These are phyloP conservation scores for Larimichthys crocea DNA, from an alignment of 2,113 vertebrate species.

Conservation along the genomic window DNA sequence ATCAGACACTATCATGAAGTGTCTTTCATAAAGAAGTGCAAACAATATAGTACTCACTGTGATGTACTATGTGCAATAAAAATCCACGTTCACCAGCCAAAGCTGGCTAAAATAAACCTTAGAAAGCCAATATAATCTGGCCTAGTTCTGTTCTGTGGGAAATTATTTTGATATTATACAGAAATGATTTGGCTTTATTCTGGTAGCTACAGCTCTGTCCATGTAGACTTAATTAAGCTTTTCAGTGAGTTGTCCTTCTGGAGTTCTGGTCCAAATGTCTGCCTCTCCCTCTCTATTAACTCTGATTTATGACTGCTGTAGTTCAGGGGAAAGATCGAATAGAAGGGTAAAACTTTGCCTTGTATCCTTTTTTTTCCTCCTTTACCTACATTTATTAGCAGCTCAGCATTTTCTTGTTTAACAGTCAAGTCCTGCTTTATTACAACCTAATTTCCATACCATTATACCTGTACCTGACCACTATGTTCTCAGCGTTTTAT, in stretches of 20 bases:
- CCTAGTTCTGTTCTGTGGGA: slow-evolving; percentile 57
- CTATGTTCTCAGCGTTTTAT: slow-evolving; percentile 32
- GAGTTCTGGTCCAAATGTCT: slow-evolving; percentile 59
- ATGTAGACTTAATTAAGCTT: slow-evolving; percentile 74
- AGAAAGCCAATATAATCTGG: slow-evolving; percentile 50
- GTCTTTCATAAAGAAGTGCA: slow-evolving; percentile 9
- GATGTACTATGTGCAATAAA: neutral
- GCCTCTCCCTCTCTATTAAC: slow-evolving; percentile 54
- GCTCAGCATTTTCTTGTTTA: slow-evolving; percentile 10
- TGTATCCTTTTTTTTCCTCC: neutral
- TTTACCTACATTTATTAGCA: slow-evolving; percentile 37
- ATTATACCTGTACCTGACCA: slow-evolving; percentile 29
- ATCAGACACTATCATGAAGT: slow-evolving; percentile 4
- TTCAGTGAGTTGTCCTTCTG: slow-evolving; percentile 64
- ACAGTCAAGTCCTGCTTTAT: slow-evolving; percentile 19
- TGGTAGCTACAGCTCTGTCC: slow-evolving; percentile 50
- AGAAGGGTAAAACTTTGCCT: slow-evolving; percentile 20
- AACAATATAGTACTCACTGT: neutral
- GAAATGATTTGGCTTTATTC: slow-evolving; percentile 56
- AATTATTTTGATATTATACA: slow-evolving; percentile 59
- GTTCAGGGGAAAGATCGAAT: slow-evolving; percentile 42
- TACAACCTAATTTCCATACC: slow-evolving; percentile 48
- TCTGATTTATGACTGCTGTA: slow-evolving; percentile 57
- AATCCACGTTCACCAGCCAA: neutral
- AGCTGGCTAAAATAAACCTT: slow-evolving; percentile 28